Conservation (phyloP, 2,888 invertebrate genomes). For the Synanthedon tipuliformis region DNA sequence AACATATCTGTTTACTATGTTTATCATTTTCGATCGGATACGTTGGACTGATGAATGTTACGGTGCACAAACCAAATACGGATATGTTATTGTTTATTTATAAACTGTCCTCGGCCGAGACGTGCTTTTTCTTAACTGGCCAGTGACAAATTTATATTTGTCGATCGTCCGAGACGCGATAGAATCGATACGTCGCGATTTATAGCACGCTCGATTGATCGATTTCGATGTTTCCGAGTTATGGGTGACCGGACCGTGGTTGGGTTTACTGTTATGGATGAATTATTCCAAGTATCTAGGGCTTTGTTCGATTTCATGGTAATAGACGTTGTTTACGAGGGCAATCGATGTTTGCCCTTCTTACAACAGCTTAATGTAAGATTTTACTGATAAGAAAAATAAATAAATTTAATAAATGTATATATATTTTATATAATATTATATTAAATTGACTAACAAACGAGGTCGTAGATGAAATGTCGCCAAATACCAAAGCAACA, state of each 20-base stretch:
- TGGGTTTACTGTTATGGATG: slow-evolving; percentile 28
- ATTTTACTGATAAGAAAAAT: too few species aligned
- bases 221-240: slow-evolving; percentile 57
- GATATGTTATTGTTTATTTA: slow-evolving; percentile 64
- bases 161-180: slow-evolving; percentile 57
- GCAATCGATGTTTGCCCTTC: neutral
- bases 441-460: too few species aligned
- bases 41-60: slow-evolving; percentile 49
- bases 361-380: too few species aligned
- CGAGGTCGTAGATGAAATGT: too few species aligned
- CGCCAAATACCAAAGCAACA: too few species aligned
- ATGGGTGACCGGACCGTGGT: slow-evolving; percentile 30
- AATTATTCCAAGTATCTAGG: slow-evolving; percentile 21
- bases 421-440: too few species aligned
- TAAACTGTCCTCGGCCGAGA: slow-evolving; percentile 41
- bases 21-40: slow-evolving; percentile 44
- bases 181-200: slow-evolving; percentile 61
- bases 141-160: slow-evolving; percentile 68
- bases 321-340: neutral
- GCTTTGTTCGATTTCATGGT: neutral
- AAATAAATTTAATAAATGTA: too few species aligned
- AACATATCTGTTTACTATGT: slow-evolving; percentile 24
- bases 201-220: slow-evolving; percentile 57
- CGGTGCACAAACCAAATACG: slow-evolving; percentile 46
- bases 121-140: slow-evolving; percentile 47